Evolutionary conservation across 2,888 invertebrate species (phyloP).

Genomic region (Drosophila affinis): DNA sequence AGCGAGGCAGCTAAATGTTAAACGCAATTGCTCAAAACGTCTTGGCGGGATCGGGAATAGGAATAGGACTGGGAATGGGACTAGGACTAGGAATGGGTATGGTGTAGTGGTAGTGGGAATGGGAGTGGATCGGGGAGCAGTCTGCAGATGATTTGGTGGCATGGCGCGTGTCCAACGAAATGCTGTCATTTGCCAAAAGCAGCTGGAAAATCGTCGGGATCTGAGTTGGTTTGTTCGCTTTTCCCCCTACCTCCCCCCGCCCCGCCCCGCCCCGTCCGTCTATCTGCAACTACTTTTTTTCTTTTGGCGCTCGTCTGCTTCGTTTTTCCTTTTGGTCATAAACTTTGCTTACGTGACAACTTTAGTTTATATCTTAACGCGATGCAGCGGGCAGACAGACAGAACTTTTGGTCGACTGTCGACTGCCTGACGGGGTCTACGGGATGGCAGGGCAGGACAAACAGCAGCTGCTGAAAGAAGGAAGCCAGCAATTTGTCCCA

Average conservation of each 20-base stretch:
- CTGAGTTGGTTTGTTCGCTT: slow-evolving; percentile 7
- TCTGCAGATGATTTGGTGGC: slow-evolving; percentile 72
- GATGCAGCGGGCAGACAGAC: slow-evolving; percentile 33
- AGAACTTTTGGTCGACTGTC: slow-evolving; percentile 22
- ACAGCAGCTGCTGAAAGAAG: slow-evolving; percentile 22
- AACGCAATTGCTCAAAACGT: slow-evolving; percentile 57
- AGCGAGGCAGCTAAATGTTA: slow-evolving; percentile 60
- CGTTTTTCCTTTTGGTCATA: slow-evolving; percentile 67
- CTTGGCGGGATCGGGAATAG: slow-evolving; percentile 17
- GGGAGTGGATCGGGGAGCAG: slow-evolving; percentile 11
- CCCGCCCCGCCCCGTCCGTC: neutral
- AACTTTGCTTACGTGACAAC: slow-evolving; percentile 80
- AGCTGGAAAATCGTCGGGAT: slow-evolving; percentile 54
- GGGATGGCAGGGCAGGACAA: slow-evolving; percentile 1
- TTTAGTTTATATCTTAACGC: slow-evolving; percentile 77
- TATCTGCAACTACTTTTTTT: slow-evolving; percentile 16
- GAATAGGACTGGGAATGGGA: neutral
- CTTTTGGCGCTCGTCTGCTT: slow-evolving; percentile 16
- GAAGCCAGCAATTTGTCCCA: slow-evolving; percentile 52
- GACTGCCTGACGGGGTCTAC: slow-evolving; percentile 8
- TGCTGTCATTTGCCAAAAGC: slow-evolving; percentile 62
- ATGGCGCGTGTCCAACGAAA: slow-evolving; percentile 73
- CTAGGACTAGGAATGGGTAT: too few species aligned
- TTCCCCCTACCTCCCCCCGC: neutral
- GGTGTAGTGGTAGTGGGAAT: too few species aligned